Evolutionary conservation across 2,888 invertebrate genomes (phyloP).

Genomic region (Xestobium rufovillosum): DNA sequence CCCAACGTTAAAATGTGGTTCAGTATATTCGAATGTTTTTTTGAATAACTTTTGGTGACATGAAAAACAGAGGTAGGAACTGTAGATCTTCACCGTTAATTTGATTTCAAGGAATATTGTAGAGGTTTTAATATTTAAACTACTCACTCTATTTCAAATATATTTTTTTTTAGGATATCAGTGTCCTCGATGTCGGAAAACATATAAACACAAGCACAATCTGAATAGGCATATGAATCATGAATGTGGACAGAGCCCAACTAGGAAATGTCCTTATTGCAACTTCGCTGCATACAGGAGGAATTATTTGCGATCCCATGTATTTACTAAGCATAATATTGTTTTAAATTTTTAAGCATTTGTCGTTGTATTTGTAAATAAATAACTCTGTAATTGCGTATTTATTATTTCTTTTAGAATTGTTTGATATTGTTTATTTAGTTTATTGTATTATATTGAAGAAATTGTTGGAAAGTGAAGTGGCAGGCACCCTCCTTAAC

Average conservation of each 20-base stretch:
- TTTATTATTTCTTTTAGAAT: too few relatives aligned
- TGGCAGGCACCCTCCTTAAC: too few relatives aligned
- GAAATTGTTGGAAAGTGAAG: too few relatives aligned
- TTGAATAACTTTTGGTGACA: too few relatives aligned
- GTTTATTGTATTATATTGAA: too few relatives aligned
- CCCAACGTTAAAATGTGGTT: too few relatives aligned
- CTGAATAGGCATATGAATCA: conserved; percentile 48
- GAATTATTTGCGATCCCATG: background rate
- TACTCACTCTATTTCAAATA: too few relatives aligned
- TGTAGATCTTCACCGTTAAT: background rate
- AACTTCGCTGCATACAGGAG: conserved; percentile 30
- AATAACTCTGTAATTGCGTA: too few relatives aligned
- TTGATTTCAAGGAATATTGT: conserved; percentile 6
- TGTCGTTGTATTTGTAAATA: too few relatives aligned
- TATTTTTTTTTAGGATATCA: background rate
- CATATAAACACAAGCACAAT: conserved; percentile 34
- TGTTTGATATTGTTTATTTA: too few relatives aligned
- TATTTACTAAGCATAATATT: background rate
- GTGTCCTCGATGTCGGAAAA: conserved; percentile 8
- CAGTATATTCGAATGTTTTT: too few relatives aligned
- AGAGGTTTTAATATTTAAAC: background rate
- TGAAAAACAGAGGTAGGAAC: conserved; percentile 4
- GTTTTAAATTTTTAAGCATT: background rate
- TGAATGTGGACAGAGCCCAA: conserved; percentile 51
- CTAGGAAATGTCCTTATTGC: conserved; percentile 55